Evolutionary conservation across 2,113 vertebrate species (phyloP).

Genomic region (Oryzias javanicus): DNA sequence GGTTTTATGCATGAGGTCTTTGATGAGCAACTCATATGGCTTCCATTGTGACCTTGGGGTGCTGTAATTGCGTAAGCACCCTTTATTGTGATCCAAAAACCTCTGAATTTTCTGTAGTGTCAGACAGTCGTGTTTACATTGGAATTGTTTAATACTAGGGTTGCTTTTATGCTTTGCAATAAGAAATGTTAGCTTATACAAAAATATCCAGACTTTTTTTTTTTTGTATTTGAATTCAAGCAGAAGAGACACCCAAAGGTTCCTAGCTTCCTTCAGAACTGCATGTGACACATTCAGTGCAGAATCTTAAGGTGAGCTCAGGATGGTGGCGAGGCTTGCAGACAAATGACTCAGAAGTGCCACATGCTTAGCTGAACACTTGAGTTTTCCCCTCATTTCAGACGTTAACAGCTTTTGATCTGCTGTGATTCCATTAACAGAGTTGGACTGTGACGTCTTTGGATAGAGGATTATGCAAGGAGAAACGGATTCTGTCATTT

Average conservation of each 20-base stretch:
- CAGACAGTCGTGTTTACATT: too few species aligned
- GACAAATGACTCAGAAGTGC: constrained; percentile 54
- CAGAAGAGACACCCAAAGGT: not conserved
- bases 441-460: constrained; percentile 25
- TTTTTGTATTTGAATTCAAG: too few species aligned
- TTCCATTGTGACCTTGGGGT: constrained; percentile 19
- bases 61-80: constrained; percentile 19
- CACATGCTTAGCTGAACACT: constrained; percentile 45
- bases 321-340: constrained; percentile 32
- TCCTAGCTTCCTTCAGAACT: not conserved
- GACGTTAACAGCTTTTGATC: constrained; percentile 34
- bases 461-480: constrained; percentile 20
- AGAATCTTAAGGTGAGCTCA: constrained; percentile 23
- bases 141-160: too few species aligned
- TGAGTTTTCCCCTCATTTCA: constrained; percentile 29
- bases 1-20: not conserved
- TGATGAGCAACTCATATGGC: too few species aligned
- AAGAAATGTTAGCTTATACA: too few species aligned
- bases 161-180: too few species aligned
- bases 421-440: constrained; percentile 33
- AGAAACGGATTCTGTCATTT: constrained; percentile 30
- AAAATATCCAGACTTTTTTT: too few species aligned
- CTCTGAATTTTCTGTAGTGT: too few species aligned
- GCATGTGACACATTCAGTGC: constrained; percentile 10
- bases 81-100: too few species aligned